Percentiles rank a stretch among this genome's conserved stretches.
Conservation (phyloP, 2,113 vertebrate species). For the Misgurnus anguillicaudatus region DNA sequence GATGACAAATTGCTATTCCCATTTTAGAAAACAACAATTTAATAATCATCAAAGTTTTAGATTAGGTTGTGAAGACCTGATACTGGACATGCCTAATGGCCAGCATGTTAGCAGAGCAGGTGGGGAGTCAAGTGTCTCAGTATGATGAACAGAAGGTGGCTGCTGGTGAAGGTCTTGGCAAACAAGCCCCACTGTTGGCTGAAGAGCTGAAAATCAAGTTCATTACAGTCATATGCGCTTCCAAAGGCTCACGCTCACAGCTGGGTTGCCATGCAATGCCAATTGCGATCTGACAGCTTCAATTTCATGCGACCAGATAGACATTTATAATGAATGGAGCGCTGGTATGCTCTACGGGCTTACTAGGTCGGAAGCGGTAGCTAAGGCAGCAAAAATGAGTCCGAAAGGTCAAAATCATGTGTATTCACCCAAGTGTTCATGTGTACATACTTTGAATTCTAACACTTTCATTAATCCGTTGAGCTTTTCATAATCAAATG, state of each 20-base stretch:
- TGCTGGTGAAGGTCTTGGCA: constrained; percentile 20
- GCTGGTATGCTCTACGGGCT: background rate
- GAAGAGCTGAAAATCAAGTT: constrained; percentile 34
- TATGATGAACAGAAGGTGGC: constrained; percentile 40
- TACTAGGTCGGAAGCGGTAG: background rate
- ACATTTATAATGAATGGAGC: constrained; percentile 55
- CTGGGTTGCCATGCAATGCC: constrained; percentile 25
- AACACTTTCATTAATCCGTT: background rate
- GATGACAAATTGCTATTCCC: no score
- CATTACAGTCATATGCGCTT: constrained; percentile 33
- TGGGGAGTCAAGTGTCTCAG: constrained; percentile 49
- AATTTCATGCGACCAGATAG: constrained; percentile 52
- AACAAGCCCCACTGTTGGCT: constrained; percentile 19
- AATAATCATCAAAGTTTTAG: background rate
- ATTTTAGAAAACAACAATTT: no score
- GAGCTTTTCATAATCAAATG: background rate
- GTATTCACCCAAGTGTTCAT: background rate
- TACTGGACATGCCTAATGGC: background rate
- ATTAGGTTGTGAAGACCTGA: background rate
- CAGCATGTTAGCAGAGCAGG: constrained; percentile 8
- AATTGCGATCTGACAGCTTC: constrained; percentile 49
- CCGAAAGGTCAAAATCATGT: constrained; percentile 20
- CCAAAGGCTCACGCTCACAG: constrained; percentile 27
- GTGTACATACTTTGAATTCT: background rate
- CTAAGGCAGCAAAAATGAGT: background rate